These are phyloP conservation scores for Deilephila porcellus DNA, from an alignment of 2,888 invertebrate genomes.

Conservation along the genomic window DNA sequence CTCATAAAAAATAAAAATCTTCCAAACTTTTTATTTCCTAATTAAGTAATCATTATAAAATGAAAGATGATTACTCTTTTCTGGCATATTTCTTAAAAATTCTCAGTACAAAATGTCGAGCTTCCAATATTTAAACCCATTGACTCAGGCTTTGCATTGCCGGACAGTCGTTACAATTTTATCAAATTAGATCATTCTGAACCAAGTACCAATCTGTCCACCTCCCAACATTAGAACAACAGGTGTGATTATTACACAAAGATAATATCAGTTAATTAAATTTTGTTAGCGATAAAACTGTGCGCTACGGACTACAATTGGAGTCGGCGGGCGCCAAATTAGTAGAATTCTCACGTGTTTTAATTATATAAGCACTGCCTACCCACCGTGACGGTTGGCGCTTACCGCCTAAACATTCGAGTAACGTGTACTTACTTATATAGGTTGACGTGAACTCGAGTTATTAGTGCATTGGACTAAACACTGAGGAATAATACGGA, in stretches of 20 bases:
- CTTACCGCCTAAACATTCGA: constrained; percentile 13
- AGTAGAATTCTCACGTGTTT: constrained; percentile 26
- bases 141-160: too few relatives aligned
- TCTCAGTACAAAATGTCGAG: too few relatives aligned
- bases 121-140: too few relatives aligned
- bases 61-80: too few relatives aligned
- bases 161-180: too few relatives aligned
- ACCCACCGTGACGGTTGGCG: constrained; percentile 24
- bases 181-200: not conserved
- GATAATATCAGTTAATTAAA: constrained; percentile 24
- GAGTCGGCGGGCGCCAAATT: constrained; percentile 19
- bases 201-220: not conserved
- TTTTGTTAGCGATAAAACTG: not conserved
- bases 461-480: too few relatives aligned
- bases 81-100: too few relatives aligned
- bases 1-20: too few relatives aligned
- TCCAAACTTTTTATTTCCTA: too few relatives aligned
- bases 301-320: not conserved
- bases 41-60: too few relatives aligned
- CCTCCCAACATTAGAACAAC: not conserved
- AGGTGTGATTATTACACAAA: constrained; percentile 13
- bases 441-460: too few relatives aligned
- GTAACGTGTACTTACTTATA: not conserved
- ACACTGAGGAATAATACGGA: too few relatives aligned
- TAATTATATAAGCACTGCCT: constrained; percentile 22